phyloP scores from a whole-genome alignment of 2,113 vertebrate species.

The Megalops atlanticus region DNA sequence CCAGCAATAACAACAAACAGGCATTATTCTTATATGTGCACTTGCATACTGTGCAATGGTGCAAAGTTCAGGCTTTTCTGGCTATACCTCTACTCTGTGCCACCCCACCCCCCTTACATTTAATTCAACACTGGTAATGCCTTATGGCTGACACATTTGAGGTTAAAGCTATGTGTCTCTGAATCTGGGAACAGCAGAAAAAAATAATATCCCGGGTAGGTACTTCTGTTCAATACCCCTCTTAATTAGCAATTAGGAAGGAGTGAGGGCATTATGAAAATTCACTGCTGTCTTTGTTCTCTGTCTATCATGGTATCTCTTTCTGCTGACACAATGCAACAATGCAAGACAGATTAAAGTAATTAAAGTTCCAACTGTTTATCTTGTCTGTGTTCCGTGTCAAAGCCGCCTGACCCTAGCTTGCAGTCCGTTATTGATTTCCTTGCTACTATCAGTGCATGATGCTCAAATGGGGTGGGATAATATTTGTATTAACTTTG shows the following conservation, averaged over 20 bases:
- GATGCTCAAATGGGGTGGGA: conserved; percentile 53
- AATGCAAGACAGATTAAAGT: conserved; percentile 89
- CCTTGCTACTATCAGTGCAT: conserved; percentile 59
- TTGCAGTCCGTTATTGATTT: conserved; percentile 74
- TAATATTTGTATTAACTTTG: not conserved
- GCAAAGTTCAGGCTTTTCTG: not conserved
- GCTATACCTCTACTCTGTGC: not conserved
- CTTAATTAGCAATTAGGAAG: conserved; percentile 81
- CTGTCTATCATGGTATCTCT: conserved; percentile 80
- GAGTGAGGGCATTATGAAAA: conserved; percentile 81
- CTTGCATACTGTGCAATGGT: not conserved
- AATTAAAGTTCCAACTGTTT: conserved; percentile 96
- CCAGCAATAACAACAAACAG: not conserved
- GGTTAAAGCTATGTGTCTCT: conserved; percentile 68
- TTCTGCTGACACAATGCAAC: conserved; percentile 80
- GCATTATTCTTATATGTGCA: not conserved
- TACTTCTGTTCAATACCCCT: conserved; percentile 65
- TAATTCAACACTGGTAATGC: conserved; percentile 60
- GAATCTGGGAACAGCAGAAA: conserved; percentile 47
- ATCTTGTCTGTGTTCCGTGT: conserved; percentile 85
- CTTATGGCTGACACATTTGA: conserved; percentile 67
- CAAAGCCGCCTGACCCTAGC: conserved; percentile 76
- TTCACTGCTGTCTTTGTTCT: conserved; percentile 80
- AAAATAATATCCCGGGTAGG: conserved; percentile 13
- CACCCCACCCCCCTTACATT: not conserved